Percentiles rank a stretch among this genome's conserved stretches.
phyloP scores from a whole-genome alignment of 2,888 invertebrate species.

The Oligia latruncula region DNA sequence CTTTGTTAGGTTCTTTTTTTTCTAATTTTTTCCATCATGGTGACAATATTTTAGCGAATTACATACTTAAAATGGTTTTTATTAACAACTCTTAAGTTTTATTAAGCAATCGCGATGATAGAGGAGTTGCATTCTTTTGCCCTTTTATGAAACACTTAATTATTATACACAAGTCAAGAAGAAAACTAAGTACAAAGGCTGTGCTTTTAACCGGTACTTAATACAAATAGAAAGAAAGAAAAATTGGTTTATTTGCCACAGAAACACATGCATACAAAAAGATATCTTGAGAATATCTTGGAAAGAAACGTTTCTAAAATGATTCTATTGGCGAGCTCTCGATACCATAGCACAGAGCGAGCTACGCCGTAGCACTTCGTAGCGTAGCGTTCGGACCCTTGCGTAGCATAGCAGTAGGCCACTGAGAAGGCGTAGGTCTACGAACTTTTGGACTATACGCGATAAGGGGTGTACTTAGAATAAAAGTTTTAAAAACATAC shows the following conservation, averaged over 20 bases:
- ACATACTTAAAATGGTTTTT: background rate
- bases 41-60: background rate
- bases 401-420: background rate
- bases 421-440: background rate
- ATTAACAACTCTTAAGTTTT: background rate
- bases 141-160: background rate
- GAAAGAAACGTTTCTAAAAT: background rate
- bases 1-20: background rate
- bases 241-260: background rate
- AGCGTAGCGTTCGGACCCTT: background rate
- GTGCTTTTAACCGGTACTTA: background rate
- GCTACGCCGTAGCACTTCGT: slow-evolving; percentile 28
- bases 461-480: background rate
- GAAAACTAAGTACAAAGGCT: background rate
- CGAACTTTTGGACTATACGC: background rate
- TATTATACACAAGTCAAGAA: background rate
- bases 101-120: background rate
- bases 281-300: background rate
- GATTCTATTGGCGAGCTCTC: background rate
- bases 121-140: background rate
- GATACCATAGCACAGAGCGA: background rate
- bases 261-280: no score
- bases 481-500: background rate
- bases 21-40: no score
- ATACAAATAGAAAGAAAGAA: background rate